Base-by-base conservation (phyloP, 1,140 invertebrate species). In the Apis dorsata region DNA sequence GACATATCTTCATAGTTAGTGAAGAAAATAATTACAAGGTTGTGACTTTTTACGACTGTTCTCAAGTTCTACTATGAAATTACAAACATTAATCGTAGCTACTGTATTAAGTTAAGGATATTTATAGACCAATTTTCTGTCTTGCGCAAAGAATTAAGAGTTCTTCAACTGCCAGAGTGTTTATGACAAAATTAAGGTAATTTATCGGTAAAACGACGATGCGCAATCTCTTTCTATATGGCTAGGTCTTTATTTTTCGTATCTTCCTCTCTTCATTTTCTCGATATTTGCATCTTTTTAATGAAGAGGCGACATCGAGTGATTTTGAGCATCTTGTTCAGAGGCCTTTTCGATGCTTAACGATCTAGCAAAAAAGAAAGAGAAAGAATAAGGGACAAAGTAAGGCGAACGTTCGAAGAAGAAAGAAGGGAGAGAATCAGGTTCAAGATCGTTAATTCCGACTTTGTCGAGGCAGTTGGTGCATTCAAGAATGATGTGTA, bases 221-320 rank as follows among this genome's bases (percentile, higher is more conserved):
- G 15, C 10, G 15, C 49, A 7, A 7, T 9, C 15, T 62, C 34
- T 17, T 19, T 10, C 13, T 21, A 0, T 17, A 70, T 49, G 34
- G 44, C 15, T 44, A 13, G 17, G 44, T 17, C 8, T 21, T 49
- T 76, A 75, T 63, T 68, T 49, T 69, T 81, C 34, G 7, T 12
- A n/a, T 13, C 34, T 24, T 21, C 17, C n/a, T 49, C 63, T 9
- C 49, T 12, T 69, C 55, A 55, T 77, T 77, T 82, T n/a, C 63
- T 62, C 79, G 28, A 57, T 21, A 82, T 82, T 57, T 69, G 80
- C 80, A 69, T 82, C 73, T 77, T 60, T 68, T 75, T 87, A 86
- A 87, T 53, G 66, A 76, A 79, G 55, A 62, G 75, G 19, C 75
- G 60, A 53, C n/a, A 57, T 65, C 59, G 72, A 77, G 69, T 51